Evolutionary conservation across 2,888 invertebrate genomes (phyloP).

Genomic region (Oegoconia quadripuncta): DNA sequence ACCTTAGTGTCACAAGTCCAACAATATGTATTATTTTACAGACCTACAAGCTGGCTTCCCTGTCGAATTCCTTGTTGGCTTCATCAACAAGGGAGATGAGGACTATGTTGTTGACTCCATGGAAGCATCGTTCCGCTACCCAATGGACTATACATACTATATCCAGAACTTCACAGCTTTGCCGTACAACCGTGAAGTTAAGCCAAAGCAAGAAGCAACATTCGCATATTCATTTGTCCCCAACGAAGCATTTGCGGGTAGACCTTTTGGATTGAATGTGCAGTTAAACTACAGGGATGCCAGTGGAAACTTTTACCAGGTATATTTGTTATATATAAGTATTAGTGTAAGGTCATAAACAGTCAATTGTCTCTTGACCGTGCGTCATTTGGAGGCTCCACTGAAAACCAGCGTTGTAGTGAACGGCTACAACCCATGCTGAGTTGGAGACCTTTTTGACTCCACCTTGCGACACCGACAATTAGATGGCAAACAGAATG

Average conservation of each 20-base stretch:
- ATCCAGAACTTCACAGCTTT: slow-evolving; percentile 98
- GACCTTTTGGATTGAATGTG: slow-evolving; percentile 97
- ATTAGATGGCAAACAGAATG: too few species aligned
- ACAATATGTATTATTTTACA: slow-evolving; percentile 47
- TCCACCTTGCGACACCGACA: too few species aligned
- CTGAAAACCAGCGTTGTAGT: too few species aligned
- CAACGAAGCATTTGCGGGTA: slow-evolving; percentile 96
- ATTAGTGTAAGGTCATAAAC: too few species aligned
- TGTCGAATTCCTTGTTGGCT: slow-evolving; percentile 97
- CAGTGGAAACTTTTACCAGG: slow-evolving; percentile 80
- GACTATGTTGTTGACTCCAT: slow-evolving; percentile 95
- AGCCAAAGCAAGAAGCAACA: slow-evolving; percentile 95
- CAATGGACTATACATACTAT: slow-evolving; percentile 98
- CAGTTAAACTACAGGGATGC: slow-evolving; percentile 94
- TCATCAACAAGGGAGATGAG: slow-evolving; percentile 94
- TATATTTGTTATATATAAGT: slow-evolving; percentile 37
- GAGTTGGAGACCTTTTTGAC: too few species aligned
- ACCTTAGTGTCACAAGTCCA: neutral
- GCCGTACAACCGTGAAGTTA: slow-evolving; percentile 91
- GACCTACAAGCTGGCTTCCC: slow-evolving; percentile 95
- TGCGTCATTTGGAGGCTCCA: too few species aligned
- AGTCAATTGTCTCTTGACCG: too few species aligned
- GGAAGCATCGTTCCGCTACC: slow-evolving; percentile 99
- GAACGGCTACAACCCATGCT: too few species aligned
- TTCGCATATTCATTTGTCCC: slow-evolving; percentile 97